Evolutionary conservation across 2,113 vertebrate species (phyloP), one percentile per base, ranked within the genome.

Genomic region (Eira barbara): DNA sequence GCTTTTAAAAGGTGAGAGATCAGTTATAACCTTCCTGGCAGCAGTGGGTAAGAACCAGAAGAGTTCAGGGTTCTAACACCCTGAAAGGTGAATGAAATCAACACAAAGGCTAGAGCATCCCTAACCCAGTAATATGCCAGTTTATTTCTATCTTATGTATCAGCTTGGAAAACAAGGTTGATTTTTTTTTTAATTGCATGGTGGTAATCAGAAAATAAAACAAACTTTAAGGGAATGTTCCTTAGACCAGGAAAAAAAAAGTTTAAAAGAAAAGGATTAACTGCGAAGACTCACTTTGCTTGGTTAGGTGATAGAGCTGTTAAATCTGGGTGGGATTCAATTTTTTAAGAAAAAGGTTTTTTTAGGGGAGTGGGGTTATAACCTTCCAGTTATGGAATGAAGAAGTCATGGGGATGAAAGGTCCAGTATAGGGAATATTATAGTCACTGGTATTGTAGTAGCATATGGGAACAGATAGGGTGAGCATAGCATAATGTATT

Each of bases 201-300:
- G 25, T 76, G n/a, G 52, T 95, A 73, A 80, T 87, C 21, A 89
- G 61, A 84, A 85, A 96, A 94, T 27, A 74, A 89, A 92, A 76
- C 12, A 49, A 59, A 76, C 47, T 80, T 85, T 42, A 73, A 78
- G 23, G n/a, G 21, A 82, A 7, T 88, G 13, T 18, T 7, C 18
- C 13, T 88, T 81, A 23, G 14, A 39, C 39, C 31, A 42, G 67
- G 18, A 31, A 47, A 80, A 20, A 20, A 42, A 39, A 45, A 4
- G 4, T 52, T 92, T 71, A 69, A 80, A 86, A 90, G 59, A 78
- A 69, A 80, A 86, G 78, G 59, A 82, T 80, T 96, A 84, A 84
- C 47, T 91, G 12, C 39, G 47, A 65, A 78, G 36, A 91, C 4
- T 84, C 8, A 23, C 27, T 71, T 89, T 74, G 29, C 65, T 91